Conservation (phyloP, 2,888 invertebrate genomes). For the Drosophila atroscutellata region DNA sequence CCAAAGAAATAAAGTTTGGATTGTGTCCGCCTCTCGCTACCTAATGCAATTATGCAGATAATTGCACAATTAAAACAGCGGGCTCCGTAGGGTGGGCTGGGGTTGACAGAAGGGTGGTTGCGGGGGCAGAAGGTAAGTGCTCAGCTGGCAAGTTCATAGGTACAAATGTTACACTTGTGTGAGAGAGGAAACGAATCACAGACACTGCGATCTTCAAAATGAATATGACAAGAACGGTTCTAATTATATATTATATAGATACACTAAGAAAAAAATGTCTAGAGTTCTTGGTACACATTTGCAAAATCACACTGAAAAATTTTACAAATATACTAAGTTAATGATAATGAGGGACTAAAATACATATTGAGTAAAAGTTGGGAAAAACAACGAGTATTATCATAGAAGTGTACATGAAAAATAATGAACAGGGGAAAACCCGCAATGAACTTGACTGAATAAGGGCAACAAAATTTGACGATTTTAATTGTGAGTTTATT, state of each 20-base stretch:
- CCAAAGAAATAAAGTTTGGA: slow-evolving; percentile 27
- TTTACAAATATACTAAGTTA: background rate
- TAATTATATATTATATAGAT: slow-evolving; percentile 18
- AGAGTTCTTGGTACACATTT: background rate
- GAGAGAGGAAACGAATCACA: background rate
- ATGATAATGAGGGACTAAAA: background rate
- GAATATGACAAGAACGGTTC: slow-evolving; percentile 44
- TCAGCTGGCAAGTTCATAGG: slow-evolving; percentile 13
- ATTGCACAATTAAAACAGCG: slow-evolving; percentile 62
- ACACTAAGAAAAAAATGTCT: background rate
- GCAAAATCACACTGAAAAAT: background rate
- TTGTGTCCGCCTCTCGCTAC: slow-evolving; percentile 8
- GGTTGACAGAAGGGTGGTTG: too few species aligned
- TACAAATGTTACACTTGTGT: background rate
- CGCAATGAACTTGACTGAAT: slow-evolving; percentile 49
- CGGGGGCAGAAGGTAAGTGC: background rate
- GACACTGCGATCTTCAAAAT: slow-evolving; percentile 10
- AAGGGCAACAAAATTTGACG: background rate
- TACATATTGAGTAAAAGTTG: slow-evolving; percentile 16
- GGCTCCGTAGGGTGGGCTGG: background rate
- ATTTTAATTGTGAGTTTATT: too few species aligned
- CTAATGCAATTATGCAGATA: slow-evolving; percentile 67
- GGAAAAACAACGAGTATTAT: slow-evolving; percentile 24
- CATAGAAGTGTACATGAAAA: slow-evolving; percentile 40
- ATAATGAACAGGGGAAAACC: slow-evolving; percentile 13